Base-by-base conservation (phyloP, 1,140 invertebrate genomes). In the Streblospio benedicti region DNA sequence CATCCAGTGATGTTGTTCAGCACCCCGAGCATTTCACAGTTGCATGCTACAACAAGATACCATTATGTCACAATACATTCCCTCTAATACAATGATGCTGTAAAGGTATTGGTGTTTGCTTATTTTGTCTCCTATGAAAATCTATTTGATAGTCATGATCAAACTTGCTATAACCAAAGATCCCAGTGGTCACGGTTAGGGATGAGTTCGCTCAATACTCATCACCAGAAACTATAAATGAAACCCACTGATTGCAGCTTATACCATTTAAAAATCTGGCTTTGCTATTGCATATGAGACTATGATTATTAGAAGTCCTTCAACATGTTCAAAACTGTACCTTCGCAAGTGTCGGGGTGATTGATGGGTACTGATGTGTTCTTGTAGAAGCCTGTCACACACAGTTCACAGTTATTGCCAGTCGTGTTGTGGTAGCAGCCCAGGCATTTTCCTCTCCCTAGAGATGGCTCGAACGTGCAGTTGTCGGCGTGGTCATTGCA, bases 361-460 rank as follows among this genome's bases (percentile, higher is more conserved):
- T 45, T 49, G n/a, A 61, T 23, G 6, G 6, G 18, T 20, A 56
- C 20, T 18, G 59, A 56, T 6, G 31, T 2, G 43, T 61, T 32
- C 20, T 44, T 31, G 30, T 5, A 61, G 53, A 55, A 61, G 5
- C 59, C 59, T 5, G 88, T 86, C 62, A 86, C 84, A 77, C 96
- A 99, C 35, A 86, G 78, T 76, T 98, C 93, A 73, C 96, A 99
- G 76, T 97, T 92, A 2, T 91, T 84, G 12, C 96, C 95, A 61
- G 90, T 91, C 6, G 81, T 85, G 78, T 97, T 95, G 57, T 90
- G 91, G 0, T 82, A 82, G 74, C 97, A 99, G 71, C 97, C 90
- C 43, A 91, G 79, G 73, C 97, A 99, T 68, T 96, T 90, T 12
- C 97, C 96, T 33, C 95, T 95, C 71, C 94, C 91, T 1, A 95